Evolutionary conservation across 23 tunicate species (phyloP), one percentile per base, ranked within the genome.

Genomic region (Trididemnum nubilum): DNA sequence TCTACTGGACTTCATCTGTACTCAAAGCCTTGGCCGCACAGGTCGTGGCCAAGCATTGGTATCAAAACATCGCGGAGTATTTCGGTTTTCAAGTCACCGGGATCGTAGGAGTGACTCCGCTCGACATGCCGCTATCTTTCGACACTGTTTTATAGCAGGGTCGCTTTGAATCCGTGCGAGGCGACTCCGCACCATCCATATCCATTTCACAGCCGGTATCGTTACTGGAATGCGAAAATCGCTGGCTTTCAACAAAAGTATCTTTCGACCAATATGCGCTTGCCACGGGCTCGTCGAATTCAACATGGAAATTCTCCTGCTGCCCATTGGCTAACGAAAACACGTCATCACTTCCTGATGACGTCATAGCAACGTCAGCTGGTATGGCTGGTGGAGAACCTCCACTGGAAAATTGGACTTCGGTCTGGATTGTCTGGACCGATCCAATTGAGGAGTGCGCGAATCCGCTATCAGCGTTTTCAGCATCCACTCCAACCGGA

Each of bases 171-270:
- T 61, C 29, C 26, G 5, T 4, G 26, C 4, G 5, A 25, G 67
- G 29, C 67, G 67, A 21, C n/a, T 61, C 67, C 29, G 29, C 5
- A 12, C n/a, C 25, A 61, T 61, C 67, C 28, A 61, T 24, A 61
- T 67, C 74, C 38, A 24, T 9, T 9, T 67, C 74, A n/a, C 12
- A 67, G 31, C 74, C 74, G 38, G 74, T 67, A 24, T 67, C 74
- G 12, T 33, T 9, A 33, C 74, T 67, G 5, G 38, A 4, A 15
- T 12, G 74, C 12, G 74, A 67, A 12, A 67, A 31, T 4, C 74
- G 38, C 9, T 67, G n/a, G 2, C 19, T 12, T 31, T 67, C 74
- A 2, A 38, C 38, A 24, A 33, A 67, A 31, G 74, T n/a, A 3
- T 9, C 74, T 67, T 67, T 67, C 12, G 74, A 67, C 74, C 74